Conservation (phyloP, 2,888 invertebrate species). For the Synanthedon andrenaeformis region DNA sequence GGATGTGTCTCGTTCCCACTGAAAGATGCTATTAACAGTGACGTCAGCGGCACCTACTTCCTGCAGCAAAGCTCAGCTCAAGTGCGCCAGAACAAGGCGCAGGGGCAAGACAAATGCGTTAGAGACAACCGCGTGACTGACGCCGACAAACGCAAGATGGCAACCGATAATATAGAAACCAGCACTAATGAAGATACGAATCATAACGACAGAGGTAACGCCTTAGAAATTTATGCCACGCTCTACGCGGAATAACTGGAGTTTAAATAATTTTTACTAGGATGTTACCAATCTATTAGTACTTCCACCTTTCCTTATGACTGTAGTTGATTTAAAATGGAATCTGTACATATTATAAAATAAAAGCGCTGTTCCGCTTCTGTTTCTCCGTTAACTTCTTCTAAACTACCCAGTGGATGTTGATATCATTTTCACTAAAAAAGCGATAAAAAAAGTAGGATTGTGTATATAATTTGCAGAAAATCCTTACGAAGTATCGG, state of each 20-base stretch:
- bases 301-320: too few species aligned
- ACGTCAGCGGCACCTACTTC: constrained; percentile 77
- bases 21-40: constrained; percentile 82
- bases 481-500: too few species aligned
- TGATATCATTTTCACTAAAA: too few species aligned
- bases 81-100: constrained; percentile 29
- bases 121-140: constrained; percentile 38
- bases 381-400: too few species aligned
- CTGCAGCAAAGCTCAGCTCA: constrained; percentile 65
- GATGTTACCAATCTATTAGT: too few species aligned
- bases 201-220: constrained; percentile 52
- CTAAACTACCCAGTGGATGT: too few species aligned
- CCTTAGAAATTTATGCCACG: neutral
- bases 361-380: too few species aligned
- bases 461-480: too few species aligned
- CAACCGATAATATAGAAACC: constrained; percentile 61
- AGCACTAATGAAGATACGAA: constrained; percentile 56
- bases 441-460: too few species aligned
- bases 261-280: neutral
- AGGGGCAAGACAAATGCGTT: constrained; percentile 33
- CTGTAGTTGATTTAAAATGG: too few species aligned
- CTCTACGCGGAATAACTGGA: too few species aligned
- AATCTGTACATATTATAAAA: too few species aligned
- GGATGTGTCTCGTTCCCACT: constrained; percentile 94
- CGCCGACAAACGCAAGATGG: constrained; percentile 51